These are phyloP conservation scores for Agelas oroides DNA, from an alignment of 37 sponge, comb jelly and placozoan genomes.

Conservation along the genomic window DNA sequence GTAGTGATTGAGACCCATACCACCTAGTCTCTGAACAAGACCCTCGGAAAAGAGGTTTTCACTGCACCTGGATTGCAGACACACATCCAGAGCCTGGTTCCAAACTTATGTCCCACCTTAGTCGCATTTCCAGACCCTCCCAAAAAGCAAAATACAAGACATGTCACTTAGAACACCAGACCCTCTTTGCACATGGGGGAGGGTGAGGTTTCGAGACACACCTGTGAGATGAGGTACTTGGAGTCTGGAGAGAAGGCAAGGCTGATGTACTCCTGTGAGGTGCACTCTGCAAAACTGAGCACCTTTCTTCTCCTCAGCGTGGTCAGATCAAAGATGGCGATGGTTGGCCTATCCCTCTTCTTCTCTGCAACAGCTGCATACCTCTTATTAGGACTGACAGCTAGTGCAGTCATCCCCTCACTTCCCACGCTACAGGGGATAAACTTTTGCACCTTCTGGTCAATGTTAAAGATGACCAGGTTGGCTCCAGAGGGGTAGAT, in stretches of 20 bases:
- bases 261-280: conserved; percentile 82
- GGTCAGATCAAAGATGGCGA: conserved; percentile 88
- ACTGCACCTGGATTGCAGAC: too few species aligned
- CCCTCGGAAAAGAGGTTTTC: too few species aligned
- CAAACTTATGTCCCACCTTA: too few species aligned
- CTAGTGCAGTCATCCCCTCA: conserved; percentile 83
- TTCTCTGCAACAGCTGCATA: conserved; percentile 96
- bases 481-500: conserved; percentile 93
- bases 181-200: too few species aligned
- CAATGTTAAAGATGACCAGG: conserved; percentile 89
- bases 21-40: too few species aligned
- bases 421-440: conserved; percentile 68
- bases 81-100: too few species aligned
- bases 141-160: too few species aligned
- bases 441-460: conserved; percentile 92
- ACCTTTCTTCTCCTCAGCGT: conserved; percentile 81
- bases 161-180: too few species aligned
- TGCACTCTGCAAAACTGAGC: conserved; percentile 55
- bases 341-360: conserved; percentile 81
- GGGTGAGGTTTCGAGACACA: too few species aligned
- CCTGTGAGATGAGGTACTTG: conserved; percentile 90
- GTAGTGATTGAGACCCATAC: too few species aligned
- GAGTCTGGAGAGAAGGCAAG: conserved; percentile 97
- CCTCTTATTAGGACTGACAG: conserved; percentile 92
- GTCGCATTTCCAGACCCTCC: too few species aligned